Evolutionary conservation across 2,113 vertebrate species (phyloP).

Genomic region (Felis chaus): DNA sequence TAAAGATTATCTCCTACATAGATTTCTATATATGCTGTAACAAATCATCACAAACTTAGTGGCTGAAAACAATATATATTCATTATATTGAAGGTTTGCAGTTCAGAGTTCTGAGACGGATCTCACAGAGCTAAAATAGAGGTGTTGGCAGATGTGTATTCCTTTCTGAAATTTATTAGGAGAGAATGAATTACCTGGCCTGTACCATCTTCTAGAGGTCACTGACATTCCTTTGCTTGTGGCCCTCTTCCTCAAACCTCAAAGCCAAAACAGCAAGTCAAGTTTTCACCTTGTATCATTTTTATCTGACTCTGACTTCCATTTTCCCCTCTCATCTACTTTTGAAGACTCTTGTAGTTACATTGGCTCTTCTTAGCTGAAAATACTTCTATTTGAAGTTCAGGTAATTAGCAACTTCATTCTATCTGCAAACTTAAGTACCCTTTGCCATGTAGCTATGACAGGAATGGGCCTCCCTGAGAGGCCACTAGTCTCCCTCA

Average conservation of each 20-base stretch:
- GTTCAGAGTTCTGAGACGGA: not conserved
- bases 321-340: not conserved
- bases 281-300: not conserved
- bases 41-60: not conserved
- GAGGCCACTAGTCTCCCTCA: not conserved
- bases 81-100: not conserved
- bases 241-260: not conserved
- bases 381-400: not conserved
- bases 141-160: not conserved
- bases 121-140: not conserved
- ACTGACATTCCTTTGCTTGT: not conserved
- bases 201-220: not conserved
- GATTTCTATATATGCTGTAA: not conserved
- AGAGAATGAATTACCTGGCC: not conserved
- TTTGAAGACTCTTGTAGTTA: not conserved
- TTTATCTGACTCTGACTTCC: not conserved
- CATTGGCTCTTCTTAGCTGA: not conserved
- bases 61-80: not conserved
- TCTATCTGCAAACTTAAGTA: not conserved
- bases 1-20: not conserved
- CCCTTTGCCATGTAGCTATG: not conserved
- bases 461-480: not conserved
- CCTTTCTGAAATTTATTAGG: not conserved
- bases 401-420: not conserved
- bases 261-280: not conserved